Evolutionary conservation across 2,888 invertebrate genomes (phyloP), one percentile per base, ranked within the genome.

Genomic region (Drosophila falleni): DNA sequence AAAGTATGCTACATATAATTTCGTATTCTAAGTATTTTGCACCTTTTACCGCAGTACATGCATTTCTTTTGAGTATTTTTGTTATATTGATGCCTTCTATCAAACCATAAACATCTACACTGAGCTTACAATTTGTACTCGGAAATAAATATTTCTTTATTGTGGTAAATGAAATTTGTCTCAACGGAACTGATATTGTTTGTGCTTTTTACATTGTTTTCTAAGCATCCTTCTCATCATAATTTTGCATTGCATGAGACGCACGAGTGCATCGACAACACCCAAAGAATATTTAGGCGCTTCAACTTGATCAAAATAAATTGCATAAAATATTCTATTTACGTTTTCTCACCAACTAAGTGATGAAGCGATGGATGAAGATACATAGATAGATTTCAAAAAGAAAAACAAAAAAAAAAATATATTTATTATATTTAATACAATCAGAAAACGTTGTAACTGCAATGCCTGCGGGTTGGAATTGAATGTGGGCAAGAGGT

Each of bases 311-410:
- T 69, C 81, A 83, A 69, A 89, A 89, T 81, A 84, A 89, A 84
- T 84, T 84, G 87, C 87, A 84, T 84, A 87, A 84, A 89, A 84
- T 84, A 84, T 84, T 84, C 89, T 65, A 84, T 84, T 84, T 84
- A 89, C 84, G 84, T 84, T 73, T 71, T 56, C 63, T 58, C 67
- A 65, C 69, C 54, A 37, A 49, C 26, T 29, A 13, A 41, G 29
- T 5, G 16, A 16, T 9, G 9, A 13, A 37, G 4, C 16, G 1
- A 37, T 9, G 53, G 0, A 33, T 39, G 9, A 15, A 16, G 60
- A 15, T 13, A 29, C 9, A 39, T 11, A 41, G 10, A 39, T 26
- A 35, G 29, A 51, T 42, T 33, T 44, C 37, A 35, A 13, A 54
- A 33, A 67, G 31, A 35, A 46, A 16, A 50, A 60, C 69, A 55